Conservation (phyloP, 1,140 invertebrate genomes). For the Drosophila sturtevanti region DNA sequence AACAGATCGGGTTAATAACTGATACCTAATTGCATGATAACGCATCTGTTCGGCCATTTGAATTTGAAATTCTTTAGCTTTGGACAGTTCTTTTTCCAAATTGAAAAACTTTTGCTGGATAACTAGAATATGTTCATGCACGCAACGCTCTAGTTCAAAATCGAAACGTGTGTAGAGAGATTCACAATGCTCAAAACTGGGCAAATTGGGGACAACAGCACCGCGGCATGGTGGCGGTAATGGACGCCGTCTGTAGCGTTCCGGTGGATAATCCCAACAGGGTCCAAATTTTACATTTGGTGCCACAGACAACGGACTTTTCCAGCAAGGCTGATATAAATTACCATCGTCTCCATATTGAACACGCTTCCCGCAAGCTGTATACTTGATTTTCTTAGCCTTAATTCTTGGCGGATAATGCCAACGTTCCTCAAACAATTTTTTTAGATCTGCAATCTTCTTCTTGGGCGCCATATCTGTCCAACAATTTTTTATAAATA, state of each 20-base stretch:
- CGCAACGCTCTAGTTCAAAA: constrained; percentile 55
- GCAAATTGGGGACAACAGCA: constrained; percentile 32
- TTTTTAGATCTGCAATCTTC: constrained; percentile 35
- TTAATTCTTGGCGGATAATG: constrained; percentile 44
- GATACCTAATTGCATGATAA: constrained; percentile 54
- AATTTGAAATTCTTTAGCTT: constrained; percentile 44
- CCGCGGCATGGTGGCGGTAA: constrained; percentile 55
- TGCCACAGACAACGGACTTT: constrained; percentile 22
- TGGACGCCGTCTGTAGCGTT: constrained; percentile 47
- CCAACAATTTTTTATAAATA: constrained; percentile 19
- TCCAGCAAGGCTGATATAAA: constrained; percentile 47
- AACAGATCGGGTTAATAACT: constrained; percentile 29
- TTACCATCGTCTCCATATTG: constrained; percentile 13
- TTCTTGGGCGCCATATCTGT: constrained; percentile 20
- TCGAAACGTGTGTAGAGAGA: constrained; percentile 52
- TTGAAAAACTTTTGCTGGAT: constrained; percentile 28
- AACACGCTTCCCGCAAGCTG: constrained; percentile 30
- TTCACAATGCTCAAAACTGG: constrained; percentile 45
- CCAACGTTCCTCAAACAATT: constrained; percentile 41
- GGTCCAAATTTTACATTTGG: constrained; percentile 36
- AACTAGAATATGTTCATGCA: constrained; percentile 53
- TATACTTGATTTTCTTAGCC: constrained; percentile 17
- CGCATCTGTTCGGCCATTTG: constrained; percentile 51
- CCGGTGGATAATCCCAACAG: constrained; percentile 66
- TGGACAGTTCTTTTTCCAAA: constrained; percentile 18